Conservation (phyloP, 1,140 invertebrate genomes). For the Tachypleus tridentatus region DNA sequence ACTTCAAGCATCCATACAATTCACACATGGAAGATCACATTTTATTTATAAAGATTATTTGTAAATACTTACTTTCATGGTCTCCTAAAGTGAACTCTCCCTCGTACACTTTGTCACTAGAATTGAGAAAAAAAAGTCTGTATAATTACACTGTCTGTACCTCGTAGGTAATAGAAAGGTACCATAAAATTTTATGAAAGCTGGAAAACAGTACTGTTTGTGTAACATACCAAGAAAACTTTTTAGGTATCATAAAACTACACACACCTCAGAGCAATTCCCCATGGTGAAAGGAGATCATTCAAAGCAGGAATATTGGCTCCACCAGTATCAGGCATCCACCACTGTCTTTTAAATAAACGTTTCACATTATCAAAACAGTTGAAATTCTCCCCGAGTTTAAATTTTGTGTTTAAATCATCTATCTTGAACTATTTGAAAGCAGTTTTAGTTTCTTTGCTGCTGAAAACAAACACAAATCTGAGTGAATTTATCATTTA, state of each 20-base stretch:
- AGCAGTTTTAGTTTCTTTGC: too few species aligned
- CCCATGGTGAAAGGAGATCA: conserved; percentile 66
- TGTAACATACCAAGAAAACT: too few species aligned
- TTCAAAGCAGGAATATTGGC: conserved; percentile 88
- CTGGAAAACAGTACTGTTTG: too few species aligned
- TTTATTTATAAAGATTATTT: conserved; percentile 2
- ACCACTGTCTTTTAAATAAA: conserved; percentile 46
- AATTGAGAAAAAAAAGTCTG: neutral
- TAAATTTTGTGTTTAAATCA: too few species aligned
- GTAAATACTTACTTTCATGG: conserved; percentile 46
- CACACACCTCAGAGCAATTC: conserved; percentile 56
- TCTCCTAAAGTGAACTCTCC: conserved; percentile 76
- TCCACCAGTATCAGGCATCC: conserved; percentile 91
- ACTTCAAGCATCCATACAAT: too few species aligned
- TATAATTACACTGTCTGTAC: neutral
- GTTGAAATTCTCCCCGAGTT: too few species aligned
- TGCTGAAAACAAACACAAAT: too few species aligned
- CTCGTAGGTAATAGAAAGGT: neutral
- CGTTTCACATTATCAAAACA: neutral
- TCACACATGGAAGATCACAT: neutral
- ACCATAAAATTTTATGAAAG: conserved; percentile 9
- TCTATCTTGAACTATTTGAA: too few species aligned
- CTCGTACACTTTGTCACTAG: conserved; percentile 66
- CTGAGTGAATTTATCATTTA: too few species aligned
- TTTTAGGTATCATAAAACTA: too few species aligned